These are phyloP conservation scores for Pangasianodon hypophthalmus DNA, from an alignment of 2,113 vertebrate species.

Conservation along the genomic window DNA sequence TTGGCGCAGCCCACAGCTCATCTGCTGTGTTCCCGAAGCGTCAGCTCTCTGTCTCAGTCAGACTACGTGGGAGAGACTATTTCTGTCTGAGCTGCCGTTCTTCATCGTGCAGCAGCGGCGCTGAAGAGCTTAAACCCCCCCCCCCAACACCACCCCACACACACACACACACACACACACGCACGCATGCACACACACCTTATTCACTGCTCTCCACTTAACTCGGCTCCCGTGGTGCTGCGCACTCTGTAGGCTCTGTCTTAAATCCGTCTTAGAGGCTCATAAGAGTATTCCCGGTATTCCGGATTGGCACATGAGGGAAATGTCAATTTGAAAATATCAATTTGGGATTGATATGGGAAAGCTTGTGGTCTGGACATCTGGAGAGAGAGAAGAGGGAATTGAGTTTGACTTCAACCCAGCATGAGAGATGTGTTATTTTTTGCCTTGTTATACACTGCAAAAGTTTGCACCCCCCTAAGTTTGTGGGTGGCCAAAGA, in stretches of 20 bases:
- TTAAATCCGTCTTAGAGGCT: constrained; percentile 31
- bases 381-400: background rate
- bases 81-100: constrained; percentile 60
- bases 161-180: too few species aligned
- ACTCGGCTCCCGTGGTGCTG: background rate
- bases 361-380: background rate
- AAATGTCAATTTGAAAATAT: too few species aligned
- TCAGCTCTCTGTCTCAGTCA: constrained; percentile 69
- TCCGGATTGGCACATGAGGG: background rate
- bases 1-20: constrained; percentile 66
- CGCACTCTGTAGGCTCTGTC: constrained; percentile 21
- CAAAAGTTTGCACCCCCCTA: background rate
- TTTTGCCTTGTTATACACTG: background rate
- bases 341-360: background rate
- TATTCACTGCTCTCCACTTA: background rate
- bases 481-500: background rate
- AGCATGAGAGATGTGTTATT: background rate
- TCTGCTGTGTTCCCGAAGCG: constrained; percentile 69
- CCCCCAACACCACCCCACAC: background rate
- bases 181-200: too few species aligned
- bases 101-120: constrained; percentile 5
- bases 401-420: background rate
- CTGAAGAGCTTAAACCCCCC: background rate
- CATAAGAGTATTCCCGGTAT: constrained; percentile 12
- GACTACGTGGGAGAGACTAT: constrained; percentile 74